Base-by-base conservation (phyloP, 2,797 vertebrate genomes). In the Rhadinocentrus ornatus region DNA sequence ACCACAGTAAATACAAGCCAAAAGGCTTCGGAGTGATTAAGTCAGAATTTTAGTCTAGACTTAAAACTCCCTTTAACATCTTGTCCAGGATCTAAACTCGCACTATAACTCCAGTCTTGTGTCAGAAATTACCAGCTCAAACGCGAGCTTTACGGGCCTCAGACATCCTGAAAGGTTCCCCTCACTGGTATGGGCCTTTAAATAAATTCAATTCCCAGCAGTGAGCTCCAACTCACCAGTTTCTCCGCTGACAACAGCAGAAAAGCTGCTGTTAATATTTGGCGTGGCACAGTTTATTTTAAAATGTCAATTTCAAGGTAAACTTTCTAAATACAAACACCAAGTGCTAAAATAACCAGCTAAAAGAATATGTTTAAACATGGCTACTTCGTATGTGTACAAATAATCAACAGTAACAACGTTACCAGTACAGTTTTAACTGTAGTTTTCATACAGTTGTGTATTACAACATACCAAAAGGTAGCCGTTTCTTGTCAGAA, bases 281-380 rank as follows among this genome's bases (percentile, higher is more conserved):
- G 83, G 74, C 0, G 80, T 78, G 89, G 83, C 83, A 52, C 53
- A 56, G 68, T 61, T 62, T 46, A 29, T 58, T 65, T 71, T 50
- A 15, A 83, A 64, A 66, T 63, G 29, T 82, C 52, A 78, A 72
- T 75, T 80, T 80, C 34, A 84, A 78, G 67, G 78, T 84, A 86
- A 86, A 76, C 66, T 75, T 86, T 86, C 89, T 86, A 91, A 77
- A 92, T 86, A 92, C 86, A 91, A 90, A 89, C 87, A 92, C 75
- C 90, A 91, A 93, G 85, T 92, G 91, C 92, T 92, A 92, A 93
- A 91, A 90, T 83, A 90, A 91, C 85, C 81, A 83, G 77, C 87
- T 91, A 88, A 87, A 89, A 90, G 61, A 81, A 85, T 82, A 77
- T 64, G 62, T 85, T 87, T 77, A 71, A 83, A 90, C 84, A 87